Conservation (phyloP, 2,888 invertebrate genomes). For the Trissonchulus sp. region DNA sequence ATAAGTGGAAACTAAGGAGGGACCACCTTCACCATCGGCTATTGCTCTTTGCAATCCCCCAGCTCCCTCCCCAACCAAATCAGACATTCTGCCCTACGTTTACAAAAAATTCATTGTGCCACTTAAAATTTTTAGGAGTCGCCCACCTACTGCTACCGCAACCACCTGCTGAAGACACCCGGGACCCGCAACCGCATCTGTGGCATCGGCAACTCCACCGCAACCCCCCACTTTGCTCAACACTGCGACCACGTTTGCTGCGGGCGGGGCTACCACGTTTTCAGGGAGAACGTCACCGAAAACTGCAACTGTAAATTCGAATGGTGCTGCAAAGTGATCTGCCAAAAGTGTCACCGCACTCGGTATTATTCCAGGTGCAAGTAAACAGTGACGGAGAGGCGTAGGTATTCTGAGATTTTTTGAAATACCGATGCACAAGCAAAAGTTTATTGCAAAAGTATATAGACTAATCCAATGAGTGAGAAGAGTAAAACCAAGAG, state of each 20-base stretch:
- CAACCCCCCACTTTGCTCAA: slow-evolving; percentile 35
- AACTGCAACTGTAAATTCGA: slow-evolving; percentile 53
- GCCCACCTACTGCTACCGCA: slow-evolving; percentile 32
- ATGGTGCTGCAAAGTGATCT: slow-evolving; percentile 54
- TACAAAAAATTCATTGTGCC: too few relatives aligned
- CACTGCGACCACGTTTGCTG: slow-evolving; percentile 58
- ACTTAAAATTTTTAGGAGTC: slow-evolving; percentile 35
- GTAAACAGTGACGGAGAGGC: too few relatives aligned
- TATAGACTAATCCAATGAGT: too few relatives aligned
- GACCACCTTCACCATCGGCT: too few relatives aligned
- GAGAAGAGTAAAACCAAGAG: too few relatives aligned
- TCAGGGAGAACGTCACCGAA: slow-evolving; percentile 49
- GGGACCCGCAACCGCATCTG: slow-evolving; percentile 56
- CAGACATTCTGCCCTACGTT: too few relatives aligned
- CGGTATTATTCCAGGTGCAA: slow-evolving; percentile 48
- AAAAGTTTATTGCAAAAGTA: too few relatives aligned
- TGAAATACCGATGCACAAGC: too few relatives aligned
- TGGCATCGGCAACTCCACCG: slow-evolving; percentile 54
- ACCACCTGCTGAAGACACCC: slow-evolving; percentile 39
- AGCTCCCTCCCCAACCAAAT: too few relatives aligned
- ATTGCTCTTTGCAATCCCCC: too few relatives aligned
- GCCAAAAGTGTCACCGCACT: slow-evolving; percentile 49
- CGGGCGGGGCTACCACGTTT: slow-evolving; percentile 56
- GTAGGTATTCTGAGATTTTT: too few relatives aligned
- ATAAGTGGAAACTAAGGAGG: too few relatives aligned